Evolutionary conservation across 1,140 invertebrate species (phyloP), one percentile per base, ranked within the genome.

Genomic region (Battus philenor): DNA sequence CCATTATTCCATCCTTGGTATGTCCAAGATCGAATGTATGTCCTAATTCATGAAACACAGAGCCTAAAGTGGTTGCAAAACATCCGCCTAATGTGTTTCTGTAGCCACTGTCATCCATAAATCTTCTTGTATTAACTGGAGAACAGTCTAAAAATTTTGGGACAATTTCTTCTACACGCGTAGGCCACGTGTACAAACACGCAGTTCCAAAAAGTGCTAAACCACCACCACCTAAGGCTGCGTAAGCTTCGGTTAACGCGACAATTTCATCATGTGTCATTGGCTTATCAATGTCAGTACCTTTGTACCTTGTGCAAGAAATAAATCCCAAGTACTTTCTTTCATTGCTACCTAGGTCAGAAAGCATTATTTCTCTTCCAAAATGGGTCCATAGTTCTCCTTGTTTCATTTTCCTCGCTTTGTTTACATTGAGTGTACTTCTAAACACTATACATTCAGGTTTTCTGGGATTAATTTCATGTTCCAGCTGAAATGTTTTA

Each of bases 21-120:
- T 99, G 97, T 0, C 95, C 96, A 20, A 98, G 89, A 84, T 98
- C 95, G 78, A 98, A 97, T 1, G 94, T 96, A 74, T 98, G 97
- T 7, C 95, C 96, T 29, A 99, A 79, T 87, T 98, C 97, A 85
- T 99, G 97, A 16, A 97, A 91, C 4, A 95, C 92, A n/a, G 96
- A 94, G 2, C 97, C 97, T 17, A 99, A 80, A 9, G 94, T 96
- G 6, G 96, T 97, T 2, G 95, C 93, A 86, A 95, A 95, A 68
- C 96, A 97, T 13, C 94, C 95, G 41, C 95, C 96, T 58, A 91
- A 89, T 0, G 93, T 95, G 5, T 93, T 91, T 38, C 94, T 90
- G 71, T 95, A 95, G 53, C 94, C 94, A 77, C 95, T 97, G 63
- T 97, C 95, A 81, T 97, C 95, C 91, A 96, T 94, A 38, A 94